These are phyloP conservation scores for Thelaira solivaga DNA, from an alignment of 2,888 invertebrate genomes.

Conservation along the genomic window DNA sequence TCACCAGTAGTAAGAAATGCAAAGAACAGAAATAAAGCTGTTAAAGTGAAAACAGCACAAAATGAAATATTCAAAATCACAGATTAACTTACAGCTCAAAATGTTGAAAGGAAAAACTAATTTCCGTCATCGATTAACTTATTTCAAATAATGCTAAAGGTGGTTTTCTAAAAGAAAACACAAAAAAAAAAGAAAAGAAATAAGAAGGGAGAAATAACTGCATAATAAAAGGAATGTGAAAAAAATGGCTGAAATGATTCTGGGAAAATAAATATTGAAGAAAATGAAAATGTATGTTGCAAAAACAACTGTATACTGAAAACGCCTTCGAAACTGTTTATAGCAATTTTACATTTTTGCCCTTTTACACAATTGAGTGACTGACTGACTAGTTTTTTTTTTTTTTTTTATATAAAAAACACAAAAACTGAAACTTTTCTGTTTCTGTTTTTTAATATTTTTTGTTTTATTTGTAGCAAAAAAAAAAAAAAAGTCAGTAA, in stretches of 20 bases:
- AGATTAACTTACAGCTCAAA: constrained; percentile 52
- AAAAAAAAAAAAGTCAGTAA: constrained; percentile 1
- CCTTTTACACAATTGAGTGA: constrained; percentile 27
- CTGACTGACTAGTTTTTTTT: constrained; percentile 1
- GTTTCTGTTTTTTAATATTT: constrained; percentile 1
- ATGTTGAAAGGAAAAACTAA: constrained; percentile 65
- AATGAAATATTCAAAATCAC: constrained; percentile 55
- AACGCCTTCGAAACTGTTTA: constrained; percentile 32
- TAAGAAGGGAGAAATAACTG: not conserved
- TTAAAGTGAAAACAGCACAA: constrained; percentile 49
- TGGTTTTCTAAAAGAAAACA: constrained; percentile 22
- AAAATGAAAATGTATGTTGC: constrained; percentile 16
- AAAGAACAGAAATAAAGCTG: constrained; percentile 5
- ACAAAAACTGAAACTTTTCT: too few species aligned
- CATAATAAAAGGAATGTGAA: constrained; percentile 1
- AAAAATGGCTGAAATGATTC: constrained; percentile 1
- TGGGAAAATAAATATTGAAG: constrained; percentile 3
- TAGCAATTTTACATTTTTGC: not conserved
- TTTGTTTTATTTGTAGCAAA: not conserved
- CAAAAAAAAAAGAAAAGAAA: not conserved
- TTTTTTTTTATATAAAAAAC: not conserved
- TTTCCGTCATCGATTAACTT: constrained; percentile 67
- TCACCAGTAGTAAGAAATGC: constrained; percentile 3
- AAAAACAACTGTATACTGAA: not conserved
- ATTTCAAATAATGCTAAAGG: constrained; percentile 60